A percentile compares a stretch with the other conserved stretches of the same genome.
phyloP scores from a whole-genome alignment of 2,113 vertebrate genomes.

The Panthera leo region DNA sequence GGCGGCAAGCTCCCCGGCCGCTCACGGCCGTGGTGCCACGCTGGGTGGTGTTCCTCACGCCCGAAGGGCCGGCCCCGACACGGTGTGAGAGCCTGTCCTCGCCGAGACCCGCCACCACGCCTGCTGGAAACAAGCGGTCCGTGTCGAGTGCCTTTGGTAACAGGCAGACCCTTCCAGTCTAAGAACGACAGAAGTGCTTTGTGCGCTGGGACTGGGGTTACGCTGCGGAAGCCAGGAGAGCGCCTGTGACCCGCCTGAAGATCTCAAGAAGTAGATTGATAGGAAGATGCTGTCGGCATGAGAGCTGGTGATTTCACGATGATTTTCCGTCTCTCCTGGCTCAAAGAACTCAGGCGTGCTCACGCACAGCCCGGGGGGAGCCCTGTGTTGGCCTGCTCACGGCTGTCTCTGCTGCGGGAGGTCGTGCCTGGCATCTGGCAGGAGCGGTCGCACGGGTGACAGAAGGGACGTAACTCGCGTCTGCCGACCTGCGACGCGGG shows the following conservation, averaged over 20 bases:
- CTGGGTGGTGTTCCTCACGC: background rate
- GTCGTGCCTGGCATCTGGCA: too few relatives aligned
- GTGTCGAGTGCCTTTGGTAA: accelerated
- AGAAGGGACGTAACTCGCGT: background rate
- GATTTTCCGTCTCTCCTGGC: background rate
- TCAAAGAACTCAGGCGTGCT: background rate
- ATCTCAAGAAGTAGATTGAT: background rate
- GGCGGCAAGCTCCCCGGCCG: accelerated
- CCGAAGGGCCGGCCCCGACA: background rate
- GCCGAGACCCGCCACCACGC: accelerated
- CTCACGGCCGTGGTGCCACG: accelerated
- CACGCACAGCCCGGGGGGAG: background rate
- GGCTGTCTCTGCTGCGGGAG: background rate
- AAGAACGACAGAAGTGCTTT: background rate
- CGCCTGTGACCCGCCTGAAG: background rate
- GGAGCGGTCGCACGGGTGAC: too few relatives aligned
- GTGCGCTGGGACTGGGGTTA: too few relatives aligned
- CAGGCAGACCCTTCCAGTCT: too few relatives aligned
- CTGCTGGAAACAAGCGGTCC: background rate
- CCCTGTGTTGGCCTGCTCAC: accelerated
- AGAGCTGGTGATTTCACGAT: background rate
- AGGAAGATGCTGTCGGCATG: background rate
- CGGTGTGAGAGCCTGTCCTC: background rate
- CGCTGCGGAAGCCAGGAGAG: too few relatives aligned
- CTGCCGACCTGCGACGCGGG: background rate